phyloP scores from a whole-genome alignment of 1,140 invertebrate species.

The Cotesia vestalis region DNA sequence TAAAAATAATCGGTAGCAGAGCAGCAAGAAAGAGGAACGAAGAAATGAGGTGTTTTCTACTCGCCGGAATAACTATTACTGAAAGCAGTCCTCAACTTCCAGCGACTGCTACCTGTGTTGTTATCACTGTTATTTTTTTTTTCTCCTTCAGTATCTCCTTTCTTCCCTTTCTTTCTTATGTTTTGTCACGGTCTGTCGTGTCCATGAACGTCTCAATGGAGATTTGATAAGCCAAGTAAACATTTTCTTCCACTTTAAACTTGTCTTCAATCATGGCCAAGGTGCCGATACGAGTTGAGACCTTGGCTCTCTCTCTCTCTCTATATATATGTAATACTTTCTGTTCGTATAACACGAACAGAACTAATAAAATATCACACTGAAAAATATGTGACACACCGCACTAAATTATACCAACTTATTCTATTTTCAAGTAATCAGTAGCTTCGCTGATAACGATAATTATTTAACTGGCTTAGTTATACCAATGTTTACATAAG shows the following conservation, averaged over 20 bases:
- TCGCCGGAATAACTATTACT: conserved; percentile 12
- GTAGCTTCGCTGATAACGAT: too few species aligned
- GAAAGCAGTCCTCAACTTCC: conserved; percentile 1
- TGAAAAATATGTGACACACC: too few species aligned
- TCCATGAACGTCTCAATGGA: neutral
- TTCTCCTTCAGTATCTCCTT: neutral
- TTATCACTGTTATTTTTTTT: neutral
- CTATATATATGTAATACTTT: too few species aligned
- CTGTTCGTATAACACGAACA: too few species aligned
- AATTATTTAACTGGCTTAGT: too few species aligned
- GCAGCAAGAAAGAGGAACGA: neutral
- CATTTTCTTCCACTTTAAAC: conserved; percentile 8
- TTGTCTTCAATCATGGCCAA: too few species aligned
- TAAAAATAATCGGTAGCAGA: too few species aligned
- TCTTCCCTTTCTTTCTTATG: conserved; percentile 1
- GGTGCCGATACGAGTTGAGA: neutral
- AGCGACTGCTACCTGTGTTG: neutral
- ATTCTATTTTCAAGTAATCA: too few species aligned
- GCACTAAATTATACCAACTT: too few species aligned
- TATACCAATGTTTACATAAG: too few species aligned
- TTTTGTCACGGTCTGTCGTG: too few species aligned
- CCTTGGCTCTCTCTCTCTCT: neutral
- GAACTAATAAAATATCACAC: too few species aligned
- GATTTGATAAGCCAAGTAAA: neutral
- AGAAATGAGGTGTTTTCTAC: neutral